Base-by-base conservation (phyloP, 1,140 invertebrate genomes). In the Sycophaga agraensis region DNA sequence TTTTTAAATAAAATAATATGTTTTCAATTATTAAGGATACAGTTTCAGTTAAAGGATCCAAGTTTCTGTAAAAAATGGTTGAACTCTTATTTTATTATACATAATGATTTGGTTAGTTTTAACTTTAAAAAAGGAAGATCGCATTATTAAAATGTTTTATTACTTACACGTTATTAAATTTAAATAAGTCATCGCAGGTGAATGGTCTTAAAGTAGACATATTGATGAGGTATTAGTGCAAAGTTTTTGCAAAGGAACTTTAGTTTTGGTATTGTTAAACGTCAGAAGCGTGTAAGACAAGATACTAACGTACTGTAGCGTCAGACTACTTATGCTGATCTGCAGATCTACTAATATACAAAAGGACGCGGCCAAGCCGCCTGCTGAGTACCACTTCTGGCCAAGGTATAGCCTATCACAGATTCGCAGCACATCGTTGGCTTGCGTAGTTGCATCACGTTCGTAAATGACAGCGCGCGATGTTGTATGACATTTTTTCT, bases 11-110 rank as follows among this genome's bases (percentile, higher is more conserved):
- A 31, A 31, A 6, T 31, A 6, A 6, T 11, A 31, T 31, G 5
- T 6, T 31, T 31, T 31, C 11, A 6, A 31, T 31, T 60, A 59
- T 28, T 59, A 80, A 86, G 84, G 83, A 86, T 88, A 89, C 88
- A 43, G 96, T 99, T 84, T 99, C 97, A 16, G 97, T 99, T 16
- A 98, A 82, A 8, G 94, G 92, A 83, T 99, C 97, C 71, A 99
- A 84, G 83, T 99, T 98, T 35, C 94, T 95, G 79, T 70, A 86
- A 86, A 70, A 63, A 65, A 66, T 53, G 17, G 26, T 6, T 14
- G 37, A 50, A 51, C n/a, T 31, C 39, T 49, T 28, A n/a, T n/a
- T 21, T 37, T 22, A 4, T 53, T 1, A 11, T 7, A n/a, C n/a
- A 12, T 26, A 39, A 40, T 17, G 6, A 50, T n/a, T n/a, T n/a